A percentile compares a stretch with the other conserved stretches of the same genome.
Evolutionary conservation across 2,888 invertebrate species (phyloP).

Genomic region (Yponomeuta sedellus): DNA sequence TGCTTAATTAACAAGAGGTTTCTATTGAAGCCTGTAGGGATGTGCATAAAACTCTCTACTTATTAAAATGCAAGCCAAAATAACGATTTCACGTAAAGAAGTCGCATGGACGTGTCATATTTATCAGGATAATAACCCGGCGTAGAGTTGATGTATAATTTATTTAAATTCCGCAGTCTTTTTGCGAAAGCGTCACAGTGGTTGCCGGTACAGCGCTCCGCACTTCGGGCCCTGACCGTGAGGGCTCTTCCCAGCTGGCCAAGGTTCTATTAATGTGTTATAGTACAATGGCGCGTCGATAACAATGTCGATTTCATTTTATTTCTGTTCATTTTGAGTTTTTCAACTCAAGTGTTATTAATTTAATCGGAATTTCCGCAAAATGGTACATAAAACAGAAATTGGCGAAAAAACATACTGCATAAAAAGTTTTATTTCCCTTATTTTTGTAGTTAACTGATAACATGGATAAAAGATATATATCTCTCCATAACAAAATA

Average conservation of each 20-base stretch:
- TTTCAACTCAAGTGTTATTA: background rate
- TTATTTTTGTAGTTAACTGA: no score
- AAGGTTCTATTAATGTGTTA: background rate
- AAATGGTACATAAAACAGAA: no score
- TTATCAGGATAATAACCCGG: background rate
- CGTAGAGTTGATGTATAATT: slow-evolving; percentile 61
- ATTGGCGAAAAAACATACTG: no score
- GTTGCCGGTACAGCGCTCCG: slow-evolving; percentile 70
- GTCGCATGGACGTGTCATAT: background rate
- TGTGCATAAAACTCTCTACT: background rate
- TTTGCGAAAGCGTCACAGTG: slow-evolving; percentile 60
- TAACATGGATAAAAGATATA: background rate
- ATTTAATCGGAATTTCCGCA: no score
- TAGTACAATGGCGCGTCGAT: background rate
- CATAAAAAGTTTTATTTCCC: no score
- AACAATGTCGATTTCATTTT: background rate
- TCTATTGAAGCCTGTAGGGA: no score
- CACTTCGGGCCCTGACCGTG: slow-evolving; percentile 71
- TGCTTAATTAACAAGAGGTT: no score
- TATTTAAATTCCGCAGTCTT: slow-evolving; percentile 68
- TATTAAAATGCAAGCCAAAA: background rate
- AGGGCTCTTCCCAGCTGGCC: slow-evolving; percentile 28
- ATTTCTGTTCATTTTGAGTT: background rate
- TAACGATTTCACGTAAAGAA: background rate
- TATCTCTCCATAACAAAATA: background rate